Conservation (phyloP, 2,888 invertebrate species). For the Spodoptera exigua region DNA sequence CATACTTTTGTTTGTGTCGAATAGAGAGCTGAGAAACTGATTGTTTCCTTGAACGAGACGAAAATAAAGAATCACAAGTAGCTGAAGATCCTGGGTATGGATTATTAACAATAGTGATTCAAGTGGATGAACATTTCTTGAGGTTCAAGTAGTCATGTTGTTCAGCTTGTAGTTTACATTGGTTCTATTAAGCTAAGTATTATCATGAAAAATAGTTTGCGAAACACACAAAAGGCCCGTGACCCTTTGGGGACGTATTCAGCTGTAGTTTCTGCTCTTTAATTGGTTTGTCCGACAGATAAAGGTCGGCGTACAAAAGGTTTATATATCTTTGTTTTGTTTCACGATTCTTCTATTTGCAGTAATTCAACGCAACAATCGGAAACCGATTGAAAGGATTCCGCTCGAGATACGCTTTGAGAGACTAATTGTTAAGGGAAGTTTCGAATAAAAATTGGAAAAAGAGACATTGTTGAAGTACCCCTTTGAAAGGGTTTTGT, state of each 20-base stretch:
- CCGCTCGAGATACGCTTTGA: constrained; percentile 38
- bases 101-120: too few relatives aligned
- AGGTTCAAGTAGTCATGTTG: too few relatives aligned
- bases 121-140: too few relatives aligned
- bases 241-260: constrained; percentile 27
- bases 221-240: constrained; percentile 15
- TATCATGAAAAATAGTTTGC: constrained; percentile 21
- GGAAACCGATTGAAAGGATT: constrained; percentile 50
- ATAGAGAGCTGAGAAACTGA: not conserved
- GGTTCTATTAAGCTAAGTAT: constrained; percentile 18
- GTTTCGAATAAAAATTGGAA: constrained; percentile 47
- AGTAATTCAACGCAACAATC: constrained; percentile 50
- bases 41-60: not conserved
- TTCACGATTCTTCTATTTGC: constrained; percentile 41
- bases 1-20: constrained; percentile 23
- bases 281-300: constrained; percentile 41
- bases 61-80: too few relatives aligned
- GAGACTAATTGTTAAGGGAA: constrained; percentile 52
- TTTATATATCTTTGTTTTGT: constrained; percentile 46
- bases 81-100: too few relatives aligned
- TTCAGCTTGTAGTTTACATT: not conserved
- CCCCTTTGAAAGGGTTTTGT: constrained; percentile 40
- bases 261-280: constrained; percentile 21
- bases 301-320: constrained; percentile 37
- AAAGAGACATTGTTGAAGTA: constrained; percentile 43